Base-by-base conservation (phyloP, 2,888 invertebrate species). In the Drosophila hamatofila region DNA sequence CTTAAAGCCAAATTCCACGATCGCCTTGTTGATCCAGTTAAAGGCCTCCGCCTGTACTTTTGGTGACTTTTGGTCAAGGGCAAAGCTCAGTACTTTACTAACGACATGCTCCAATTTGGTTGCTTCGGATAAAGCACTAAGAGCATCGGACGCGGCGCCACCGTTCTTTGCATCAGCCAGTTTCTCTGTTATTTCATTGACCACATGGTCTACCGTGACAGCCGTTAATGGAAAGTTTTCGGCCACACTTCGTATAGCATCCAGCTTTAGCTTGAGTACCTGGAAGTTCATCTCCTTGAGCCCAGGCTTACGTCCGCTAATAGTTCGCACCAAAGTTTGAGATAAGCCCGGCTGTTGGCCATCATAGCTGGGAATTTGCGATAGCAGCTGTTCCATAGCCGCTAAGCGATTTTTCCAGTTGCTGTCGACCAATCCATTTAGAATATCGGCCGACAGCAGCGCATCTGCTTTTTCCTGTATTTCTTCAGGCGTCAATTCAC, bases 251-350 rank as follows among this genome's bases (percentile, higher is more conserved):
- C 96, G 96, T 64, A 98, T 94, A 14, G 96, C 94, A 80, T 98
- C 98, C 18, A 98, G 92, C 78, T 96, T 95, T 0, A 96, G 94
- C 91, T 97, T 98, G 56, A 98, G 92, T 16, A 97, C 98, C 94
- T 98, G 98, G 74, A 98, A 97, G 92, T 98, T 98, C 68, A 96
- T 98, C 89, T 98, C 98, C 91, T 93, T 96, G 0, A 96, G 92
- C 0, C 98, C 98, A 0, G 98, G 98, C 90, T 98, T 98, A 88
- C 95, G 96, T 72, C 95, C 95, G 78, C 95, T 95, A 18, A 97
- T 90, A 3, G 95, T 94, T 60, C 96, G 95, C 33, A 97, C 94
- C 33, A 98, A 91, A 0, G 96, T 95, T 92, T 98, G 98, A 0
- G 96, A 95, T 12, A 92, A 72, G 0, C 96, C 95, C 3, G 96